Percentiles rank a stretch among this genome's conserved stretches.
Evolutionary conservation across 2,888 invertebrate genomes (phyloP).

Genomic region (Eretmocerus hayati): DNA sequence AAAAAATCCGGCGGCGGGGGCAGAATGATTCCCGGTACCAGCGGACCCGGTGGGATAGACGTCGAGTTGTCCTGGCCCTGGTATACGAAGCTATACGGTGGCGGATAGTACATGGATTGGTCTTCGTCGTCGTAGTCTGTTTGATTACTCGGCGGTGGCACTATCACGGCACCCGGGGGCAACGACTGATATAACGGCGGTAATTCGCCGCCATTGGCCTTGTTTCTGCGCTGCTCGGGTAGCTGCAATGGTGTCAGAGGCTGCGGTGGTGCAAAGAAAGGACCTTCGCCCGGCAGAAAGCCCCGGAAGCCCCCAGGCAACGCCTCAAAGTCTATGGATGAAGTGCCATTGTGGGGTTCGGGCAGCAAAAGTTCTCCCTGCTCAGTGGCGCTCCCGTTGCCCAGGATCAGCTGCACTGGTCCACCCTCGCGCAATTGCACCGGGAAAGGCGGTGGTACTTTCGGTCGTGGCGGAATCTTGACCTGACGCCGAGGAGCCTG

Average conservation of each 20-base stretch:
- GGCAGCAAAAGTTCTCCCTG: no score
- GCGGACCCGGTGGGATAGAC: slow-evolving; percentile 71
- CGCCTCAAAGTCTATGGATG: slow-evolving; percentile 27
- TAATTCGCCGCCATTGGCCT: slow-evolving; percentile 35
- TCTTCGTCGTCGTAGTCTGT: slow-evolving; percentile 80
- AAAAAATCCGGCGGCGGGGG: slow-evolving; percentile 87
- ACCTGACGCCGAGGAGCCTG: slow-evolving; percentile 77
- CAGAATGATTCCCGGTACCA: slow-evolving; percentile 81
- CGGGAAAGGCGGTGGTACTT: slow-evolving; percentile 89
- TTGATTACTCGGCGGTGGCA: slow-evolving; percentile 55
- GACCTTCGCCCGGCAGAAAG: slow-evolving; percentile 48
- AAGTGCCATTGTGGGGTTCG: slow-evolving; percentile 49
- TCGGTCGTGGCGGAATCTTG: slow-evolving; percentile 73
- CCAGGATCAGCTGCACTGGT: slow-evolving; percentile 79
- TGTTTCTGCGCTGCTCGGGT: slow-evolving; percentile 51
- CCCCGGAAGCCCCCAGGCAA: slow-evolving; percentile 44
- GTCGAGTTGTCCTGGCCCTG: slow-evolving; percentile 65
- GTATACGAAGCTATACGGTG: slow-evolving; percentile 83
- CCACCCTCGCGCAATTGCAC: slow-evolving; percentile 80
- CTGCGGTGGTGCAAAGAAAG: slow-evolving; percentile 48
- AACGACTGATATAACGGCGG: slow-evolving; percentile 47
- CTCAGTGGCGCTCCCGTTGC: slow-evolving; percentile 64
- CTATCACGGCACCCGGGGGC: slow-evolving; percentile 59
- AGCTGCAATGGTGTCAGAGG: slow-evolving; percentile 14
- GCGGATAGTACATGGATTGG: slow-evolving; percentile 85